Evolutionary conservation across 2,888 invertebrate species (phyloP).

Genomic region (Eulithis prunata): DNA sequence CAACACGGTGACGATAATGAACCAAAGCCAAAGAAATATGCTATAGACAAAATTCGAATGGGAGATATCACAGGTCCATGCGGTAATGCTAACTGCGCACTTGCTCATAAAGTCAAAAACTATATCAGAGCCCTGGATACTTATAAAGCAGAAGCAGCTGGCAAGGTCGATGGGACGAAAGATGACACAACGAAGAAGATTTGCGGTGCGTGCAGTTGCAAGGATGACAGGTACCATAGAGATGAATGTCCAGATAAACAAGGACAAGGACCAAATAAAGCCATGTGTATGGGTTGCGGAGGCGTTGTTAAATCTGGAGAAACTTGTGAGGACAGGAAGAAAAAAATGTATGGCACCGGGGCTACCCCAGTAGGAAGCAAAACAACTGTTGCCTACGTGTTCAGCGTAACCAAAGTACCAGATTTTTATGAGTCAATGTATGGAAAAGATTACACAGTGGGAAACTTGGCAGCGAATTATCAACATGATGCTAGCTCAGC

Average conservation of each 20-base stretch:
- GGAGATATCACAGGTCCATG: slow-evolving; percentile 78
- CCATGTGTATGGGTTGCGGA: slow-evolving; percentile 62
- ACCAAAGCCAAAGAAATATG: slow-evolving; percentile 55
- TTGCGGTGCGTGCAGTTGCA: slow-evolving; percentile 72
- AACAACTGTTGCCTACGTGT: slow-evolving; percentile 59
- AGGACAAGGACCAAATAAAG: slow-evolving; percentile 26
- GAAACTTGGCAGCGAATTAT: slow-evolving; percentile 47
- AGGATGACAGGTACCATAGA: slow-evolving; percentile 73
- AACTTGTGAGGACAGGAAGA: slow-evolving; percentile 65
- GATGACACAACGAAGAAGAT: slow-evolving; percentile 55
- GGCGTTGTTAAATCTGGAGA: slow-evolving; percentile 57
- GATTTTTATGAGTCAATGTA: slow-evolving; percentile 54
- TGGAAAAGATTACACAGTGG: slow-evolving; percentile 55
- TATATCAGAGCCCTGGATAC: slow-evolving; percentile 71
- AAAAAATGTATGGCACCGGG: slow-evolving; percentile 59
- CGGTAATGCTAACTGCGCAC: slow-evolving; percentile 71
- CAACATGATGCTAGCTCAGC: slow-evolving; percentile 20
- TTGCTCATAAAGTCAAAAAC: slow-evolving; percentile 73
- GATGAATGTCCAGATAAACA: slow-evolving; percentile 60
- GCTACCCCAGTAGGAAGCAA: slow-evolving; percentile 58
- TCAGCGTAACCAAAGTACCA: slow-evolving; percentile 56
- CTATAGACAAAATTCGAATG: slow-evolving; percentile 73
- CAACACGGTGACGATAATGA: slow-evolving; percentile 44
- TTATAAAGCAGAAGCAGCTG: slow-evolving; percentile 63
- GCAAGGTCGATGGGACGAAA: slow-evolving; percentile 50